A percentile compares a stretch with the other conserved stretches of the same genome.
Conservation (phyloP, 2,888 invertebrate species). For the Pristionchus japonicus region DNA sequence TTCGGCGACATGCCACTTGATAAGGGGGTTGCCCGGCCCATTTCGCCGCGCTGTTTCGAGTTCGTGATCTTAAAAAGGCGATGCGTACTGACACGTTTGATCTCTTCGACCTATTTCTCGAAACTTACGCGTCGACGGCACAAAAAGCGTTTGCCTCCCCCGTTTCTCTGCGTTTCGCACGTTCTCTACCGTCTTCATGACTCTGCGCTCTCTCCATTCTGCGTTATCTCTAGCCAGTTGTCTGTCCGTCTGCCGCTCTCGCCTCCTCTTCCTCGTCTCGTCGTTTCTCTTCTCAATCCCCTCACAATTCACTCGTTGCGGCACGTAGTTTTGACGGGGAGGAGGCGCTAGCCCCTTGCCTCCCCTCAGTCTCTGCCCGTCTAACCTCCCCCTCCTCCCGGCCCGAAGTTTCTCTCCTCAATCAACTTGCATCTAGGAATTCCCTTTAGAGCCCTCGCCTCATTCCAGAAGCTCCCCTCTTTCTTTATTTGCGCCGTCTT, state of each 20-base stretch:
- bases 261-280: background rate
- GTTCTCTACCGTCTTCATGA: background rate
- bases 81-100: background rate
- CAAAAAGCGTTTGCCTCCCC: background rate
- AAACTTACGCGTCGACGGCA: background rate
- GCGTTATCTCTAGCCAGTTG: background rate
- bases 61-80: background rate
- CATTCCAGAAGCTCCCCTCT: background rate
- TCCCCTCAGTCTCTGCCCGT: background rate
- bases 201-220: background rate
- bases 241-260: background rate
- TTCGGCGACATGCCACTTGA: background rate
- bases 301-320: background rate
- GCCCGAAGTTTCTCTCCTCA: background rate
- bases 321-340: constrained; percentile 32
- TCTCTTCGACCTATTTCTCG: constrained; percentile 5
- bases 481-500: background rate
- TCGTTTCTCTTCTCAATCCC: background rate
- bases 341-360: background rate
- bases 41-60: background rate
- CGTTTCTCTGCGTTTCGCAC: background rate
- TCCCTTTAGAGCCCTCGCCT: constrained; percentile 31
- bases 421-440: constrained; percentile 6
- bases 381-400: background rate
- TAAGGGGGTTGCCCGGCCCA: background rate